These are phyloP conservation scores for Zosterops japonicus DNA, from an alignment of 2,113 vertebrate species.

Conservation along the genomic window DNA sequence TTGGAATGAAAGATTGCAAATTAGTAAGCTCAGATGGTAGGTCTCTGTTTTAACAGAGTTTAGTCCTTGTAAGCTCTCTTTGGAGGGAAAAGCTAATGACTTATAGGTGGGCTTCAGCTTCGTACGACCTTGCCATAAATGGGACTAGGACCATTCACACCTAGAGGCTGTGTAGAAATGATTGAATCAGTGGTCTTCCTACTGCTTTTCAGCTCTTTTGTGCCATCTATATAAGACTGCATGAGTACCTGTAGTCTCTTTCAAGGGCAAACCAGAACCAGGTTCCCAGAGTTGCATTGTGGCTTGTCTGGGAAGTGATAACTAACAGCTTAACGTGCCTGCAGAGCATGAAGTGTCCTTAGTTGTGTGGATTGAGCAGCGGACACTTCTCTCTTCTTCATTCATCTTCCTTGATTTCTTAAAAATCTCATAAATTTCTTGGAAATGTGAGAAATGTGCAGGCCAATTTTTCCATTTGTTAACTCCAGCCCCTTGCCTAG, in stretches of 20 bases:
- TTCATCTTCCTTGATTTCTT: background rate
- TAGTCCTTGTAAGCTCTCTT: background rate
- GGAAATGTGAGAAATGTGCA: background rate
- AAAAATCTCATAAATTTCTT: background rate
- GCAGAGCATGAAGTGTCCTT: background rate
- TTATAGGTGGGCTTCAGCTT: background rate
- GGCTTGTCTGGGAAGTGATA: background rate
- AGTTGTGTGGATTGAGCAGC: background rate
- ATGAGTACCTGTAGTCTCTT: background rate
- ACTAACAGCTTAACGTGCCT: fast-evolving
- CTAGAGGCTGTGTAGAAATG: background rate
- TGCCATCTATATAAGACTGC: background rate
- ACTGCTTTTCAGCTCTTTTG: background rate
- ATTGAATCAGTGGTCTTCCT: background rate
- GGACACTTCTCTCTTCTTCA: background rate
- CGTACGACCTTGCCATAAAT: background rate
- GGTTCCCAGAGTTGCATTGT: background rate
- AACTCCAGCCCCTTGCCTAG: background rate
- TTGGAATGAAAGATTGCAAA: background rate
- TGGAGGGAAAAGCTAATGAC: background rate
- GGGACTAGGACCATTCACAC: background rate
- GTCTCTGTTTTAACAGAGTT: background rate
- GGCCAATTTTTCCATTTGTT: background rate
- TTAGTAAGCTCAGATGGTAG: background rate
- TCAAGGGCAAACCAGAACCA: background rate